Evolutionary conservation across 2,888 invertebrate species (phyloP), one percentile per base, ranked within the genome.

Genomic region (Mythimna impura): DNA sequence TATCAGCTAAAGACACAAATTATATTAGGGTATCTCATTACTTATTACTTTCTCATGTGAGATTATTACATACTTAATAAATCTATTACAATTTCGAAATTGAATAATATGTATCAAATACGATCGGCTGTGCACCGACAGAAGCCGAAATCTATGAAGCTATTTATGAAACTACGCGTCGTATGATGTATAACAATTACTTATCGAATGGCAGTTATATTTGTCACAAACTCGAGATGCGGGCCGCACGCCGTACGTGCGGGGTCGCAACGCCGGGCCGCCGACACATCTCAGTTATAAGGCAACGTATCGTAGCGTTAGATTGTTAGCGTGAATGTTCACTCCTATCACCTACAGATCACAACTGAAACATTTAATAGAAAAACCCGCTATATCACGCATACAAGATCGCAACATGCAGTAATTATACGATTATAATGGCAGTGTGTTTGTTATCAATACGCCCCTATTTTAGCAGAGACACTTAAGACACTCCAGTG

Each of bases 1-100:
- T 96, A 95, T 93, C 93, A 94, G 92, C 96, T 96, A 96, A 84
- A 94, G 94, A 96, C 96, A 95, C 95, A 95, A 96, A 96, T 96
- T 95, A 96, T 96, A 94, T 95, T 95, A 95, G 86, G 91, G 94
- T 95, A 93, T 91, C 90, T 92, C 91, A 91, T 94, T 95, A 94
- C 85, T 94, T 93, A 94, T 93, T 94, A 94, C 86, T 92, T 91
- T 94, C 94, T 95, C 95, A 80, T 92, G 89, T 91, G 95, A 95
- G 95, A 95, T 93, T 95, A 95, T 94, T 94, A 94, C 90, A 91
- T 93, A 94, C 93, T 95, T 95, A 95, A 93, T 94, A 94, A 94
- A 92, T 92, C 95, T 96, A 95, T 95, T 94, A 95, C 94, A 94
- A 93, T 95, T 96, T 95, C 93, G 93, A 94, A 94, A 94, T 96